Conservation (phyloP, 2,113 vertebrate genomes). For the Labrus mixtus region DNA sequence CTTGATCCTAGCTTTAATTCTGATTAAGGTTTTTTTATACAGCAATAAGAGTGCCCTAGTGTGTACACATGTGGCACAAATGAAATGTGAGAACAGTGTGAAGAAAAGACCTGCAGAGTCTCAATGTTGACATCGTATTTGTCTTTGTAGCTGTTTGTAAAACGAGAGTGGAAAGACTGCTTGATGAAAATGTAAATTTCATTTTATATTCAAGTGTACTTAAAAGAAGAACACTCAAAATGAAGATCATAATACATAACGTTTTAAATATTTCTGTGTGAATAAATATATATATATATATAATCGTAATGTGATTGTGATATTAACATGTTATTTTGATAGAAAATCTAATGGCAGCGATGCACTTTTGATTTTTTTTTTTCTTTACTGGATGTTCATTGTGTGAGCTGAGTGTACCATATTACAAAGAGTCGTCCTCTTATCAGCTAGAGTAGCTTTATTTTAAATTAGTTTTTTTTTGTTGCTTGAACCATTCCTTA, state of each 20-base stretch:
- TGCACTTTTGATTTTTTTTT: conserved; percentile 51
- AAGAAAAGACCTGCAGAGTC: conserved; percentile 18
- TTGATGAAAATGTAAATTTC: conserved; percentile 43
- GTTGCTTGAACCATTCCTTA: not conserved
- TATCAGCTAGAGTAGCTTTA: not conserved
- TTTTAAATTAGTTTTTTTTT: conserved; percentile 3
- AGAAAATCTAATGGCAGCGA: conserved; percentile 42
- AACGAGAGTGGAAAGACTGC: conserved; percentile 26
- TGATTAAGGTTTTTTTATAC: conserved; percentile 12
- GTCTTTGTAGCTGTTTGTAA: conserved; percentile 33
- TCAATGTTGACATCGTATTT: conserved; percentile 16
- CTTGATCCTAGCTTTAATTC: conserved; percentile 64
- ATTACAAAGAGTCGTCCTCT: not conserved
- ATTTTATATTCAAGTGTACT: conserved; percentile 85
- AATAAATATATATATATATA: conserved; percentile 48
- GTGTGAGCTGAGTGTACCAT: not conserved
- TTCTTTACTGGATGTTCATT: conserved; percentile 9
- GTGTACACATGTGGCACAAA: conserved; percentile 35
- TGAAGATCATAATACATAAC: conserved; percentile 44
- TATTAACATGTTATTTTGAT: conserved; percentile 44
- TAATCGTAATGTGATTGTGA: conserved; percentile 53
- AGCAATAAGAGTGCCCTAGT: conserved; percentile 69
- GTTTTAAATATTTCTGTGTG: conserved; percentile 68
- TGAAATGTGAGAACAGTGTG: conserved; percentile 16
- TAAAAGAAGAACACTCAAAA: conserved; percentile 63